Conservation (phyloP, 2,113 vertebrate species). For the Oryzias woworae region DNA sequence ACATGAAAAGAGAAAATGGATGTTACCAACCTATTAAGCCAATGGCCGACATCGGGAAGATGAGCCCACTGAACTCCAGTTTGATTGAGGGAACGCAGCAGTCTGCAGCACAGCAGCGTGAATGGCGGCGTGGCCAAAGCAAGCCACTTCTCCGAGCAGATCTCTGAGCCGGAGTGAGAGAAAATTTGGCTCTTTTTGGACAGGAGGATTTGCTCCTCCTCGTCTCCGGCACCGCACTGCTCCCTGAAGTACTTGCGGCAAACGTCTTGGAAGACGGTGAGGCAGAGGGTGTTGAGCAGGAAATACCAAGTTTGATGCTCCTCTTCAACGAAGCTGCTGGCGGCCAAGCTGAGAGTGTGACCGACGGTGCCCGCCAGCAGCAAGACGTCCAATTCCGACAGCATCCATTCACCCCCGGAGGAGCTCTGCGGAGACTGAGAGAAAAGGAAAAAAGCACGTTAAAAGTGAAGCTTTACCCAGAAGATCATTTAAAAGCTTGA, state of each 20-base stretch:
- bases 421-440: constrained; percentile 40
- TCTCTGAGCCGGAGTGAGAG: constrained; percentile 30
- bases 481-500: too few species aligned
- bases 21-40: constrained; percentile 87
- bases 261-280: constrained; percentile 86
- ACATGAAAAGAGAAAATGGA: too few species aligned
- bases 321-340: constrained; percentile 96
- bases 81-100: constrained; percentile 92
- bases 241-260: constrained; percentile 82
- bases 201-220: constrained; percentile 52
- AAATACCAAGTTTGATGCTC: constrained; percentile 99
- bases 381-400: constrained; percentile 87
- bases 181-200: constrained; percentile 40
- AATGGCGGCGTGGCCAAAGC: constrained; percentile 84
- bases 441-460: background rate
- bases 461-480: background rate
- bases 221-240: constrained; percentile 31
- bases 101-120: constrained; percentile 86
- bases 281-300: constrained; percentile 88
- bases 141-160: constrained; percentile 81
- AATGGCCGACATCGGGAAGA: constrained; percentile 90
- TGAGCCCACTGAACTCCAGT: constrained; percentile 96
- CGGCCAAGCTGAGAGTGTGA: constrained; percentile 87
- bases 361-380: constrained; percentile 85
- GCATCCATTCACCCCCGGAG: constrained; percentile 58